phyloP scores from a whole-genome alignment of 2,888 invertebrate species.

The Bibio marci region DNA sequence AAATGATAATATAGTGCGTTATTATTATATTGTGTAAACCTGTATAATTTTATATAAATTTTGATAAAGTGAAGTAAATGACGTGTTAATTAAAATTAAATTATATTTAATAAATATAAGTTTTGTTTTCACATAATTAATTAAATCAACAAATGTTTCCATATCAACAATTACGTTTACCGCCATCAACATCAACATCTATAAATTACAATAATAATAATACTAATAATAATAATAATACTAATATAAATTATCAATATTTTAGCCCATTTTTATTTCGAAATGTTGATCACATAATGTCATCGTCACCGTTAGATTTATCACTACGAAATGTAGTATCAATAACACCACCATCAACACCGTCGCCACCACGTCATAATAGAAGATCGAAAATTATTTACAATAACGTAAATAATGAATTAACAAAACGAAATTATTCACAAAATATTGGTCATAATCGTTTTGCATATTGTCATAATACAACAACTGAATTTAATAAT shows the following conservation, averaged over 20 bases:
- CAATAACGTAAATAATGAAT: constrained; percentile 17
- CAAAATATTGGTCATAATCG: too few relatives aligned
- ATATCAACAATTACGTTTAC: constrained; percentile 1
- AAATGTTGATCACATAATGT: background rate
- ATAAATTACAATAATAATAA: too few relatives aligned
- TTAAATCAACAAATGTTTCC: constrained; percentile 1
- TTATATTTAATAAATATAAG: too few relatives aligned
- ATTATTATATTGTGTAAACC: too few relatives aligned
- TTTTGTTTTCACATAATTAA: too few relatives aligned
- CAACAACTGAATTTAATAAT: too few relatives aligned
- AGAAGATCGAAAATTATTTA: background rate
- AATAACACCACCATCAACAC: constrained; percentile 29
- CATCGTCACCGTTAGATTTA: constrained; percentile 26
- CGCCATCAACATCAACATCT: background rate
- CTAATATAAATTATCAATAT: constrained; percentile 20
- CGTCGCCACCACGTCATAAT: constrained; percentile 28
- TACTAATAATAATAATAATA: too few relatives aligned
- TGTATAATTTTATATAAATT: too few relatives aligned
- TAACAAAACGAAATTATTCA: constrained; percentile 23
- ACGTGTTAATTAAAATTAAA: too few relatives aligned
- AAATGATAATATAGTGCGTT: too few relatives aligned
- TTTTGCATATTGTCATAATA: too few relatives aligned
- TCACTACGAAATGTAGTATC: constrained; percentile 24
- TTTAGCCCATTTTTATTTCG: constrained; percentile 14
- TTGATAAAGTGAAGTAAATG: too few relatives aligned